Percentiles rank a stretch among this genome's conserved stretches.
Evolutionary conservation across 2,888 invertebrate genomes (phyloP).

Genomic region (Achlya flavicornis): DNA sequence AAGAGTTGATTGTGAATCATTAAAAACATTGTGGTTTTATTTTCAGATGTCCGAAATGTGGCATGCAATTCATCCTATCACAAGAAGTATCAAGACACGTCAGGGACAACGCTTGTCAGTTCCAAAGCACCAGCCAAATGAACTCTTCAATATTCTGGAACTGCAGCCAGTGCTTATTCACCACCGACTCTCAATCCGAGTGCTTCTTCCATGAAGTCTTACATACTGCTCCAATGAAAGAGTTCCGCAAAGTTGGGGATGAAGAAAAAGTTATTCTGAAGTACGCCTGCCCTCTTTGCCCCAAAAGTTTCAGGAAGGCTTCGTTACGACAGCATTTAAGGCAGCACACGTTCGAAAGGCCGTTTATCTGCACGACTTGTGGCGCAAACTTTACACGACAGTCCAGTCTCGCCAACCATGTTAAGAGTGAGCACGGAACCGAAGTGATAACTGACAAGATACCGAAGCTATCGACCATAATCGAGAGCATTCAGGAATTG

Average conservation of each 20-base stretch:
- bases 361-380: constrained; percentile 87
- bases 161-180: constrained; percentile 85
- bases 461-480: constrained; percentile 31
- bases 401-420: constrained; percentile 86
- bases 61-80: constrained; percentile 86
- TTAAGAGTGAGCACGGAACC: constrained; percentile 76
- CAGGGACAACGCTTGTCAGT: constrained; percentile 84
- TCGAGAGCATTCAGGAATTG: constrained; percentile 32
- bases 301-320: constrained; percentile 85
- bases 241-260: constrained; percentile 47
- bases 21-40: background rate
- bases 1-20: no score
- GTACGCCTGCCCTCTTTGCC: constrained; percentile 87
- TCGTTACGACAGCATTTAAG: constrained; percentile 88
- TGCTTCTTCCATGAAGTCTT: constrained; percentile 89
- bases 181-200: constrained; percentile 87
- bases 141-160: constrained; percentile 70
- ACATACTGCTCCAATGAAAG: constrained; percentile 79
- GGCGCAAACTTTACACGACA: constrained; percentile 86
- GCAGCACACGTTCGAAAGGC: constrained; percentile 89
- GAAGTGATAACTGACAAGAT: constrained; percentile 28
- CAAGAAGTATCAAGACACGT: constrained; percentile 91
- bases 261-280: constrained; percentile 66
- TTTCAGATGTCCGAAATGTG: constrained; percentile 89
- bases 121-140: constrained; percentile 45